Evolutionary conservation across 2,888 invertebrate species (phyloP).

Genomic region (Cantharis rustica): DNA sequence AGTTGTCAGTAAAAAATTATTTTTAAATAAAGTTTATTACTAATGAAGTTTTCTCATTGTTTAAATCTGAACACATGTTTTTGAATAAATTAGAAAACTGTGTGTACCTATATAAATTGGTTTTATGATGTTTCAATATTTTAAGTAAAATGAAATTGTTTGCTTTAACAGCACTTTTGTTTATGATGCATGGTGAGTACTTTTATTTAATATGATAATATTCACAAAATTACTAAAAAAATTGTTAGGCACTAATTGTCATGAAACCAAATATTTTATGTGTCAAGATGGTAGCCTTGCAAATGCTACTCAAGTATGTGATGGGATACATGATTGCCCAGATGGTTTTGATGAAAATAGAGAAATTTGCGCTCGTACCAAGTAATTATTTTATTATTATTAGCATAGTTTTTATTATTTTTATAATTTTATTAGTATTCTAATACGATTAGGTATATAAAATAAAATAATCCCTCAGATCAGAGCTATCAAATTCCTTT

Average conservation of each 20-base stretch:
- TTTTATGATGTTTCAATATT: background rate
- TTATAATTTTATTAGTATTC: background rate
- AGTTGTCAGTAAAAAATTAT: background rate
- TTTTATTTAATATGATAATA: background rate
- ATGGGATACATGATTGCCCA: slow-evolving; percentile 48
- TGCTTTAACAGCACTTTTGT: background rate
- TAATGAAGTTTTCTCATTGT: background rate
- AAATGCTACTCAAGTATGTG: slow-evolving; percentile 34
- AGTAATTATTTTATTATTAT: slow-evolving; percentile 23
- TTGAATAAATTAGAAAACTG: background rate
- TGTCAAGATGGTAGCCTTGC: slow-evolving; percentile 39
- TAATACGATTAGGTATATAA: background rate
- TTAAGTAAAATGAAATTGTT: background rate
- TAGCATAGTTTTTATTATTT: no score
- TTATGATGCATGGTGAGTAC: background rate
- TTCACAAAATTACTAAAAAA: background rate
- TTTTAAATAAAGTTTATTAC: background rate
- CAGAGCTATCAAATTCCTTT: background rate
- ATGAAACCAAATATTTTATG: slow-evolving; percentile 29
- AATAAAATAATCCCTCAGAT: background rate
- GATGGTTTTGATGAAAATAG: slow-evolving; percentile 53
- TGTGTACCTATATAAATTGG: background rate
- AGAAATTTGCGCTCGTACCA: slow-evolving; percentile 46
- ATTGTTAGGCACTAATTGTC: background rate
- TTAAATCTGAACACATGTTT: background rate